Conservation (phyloP, 2,888 invertebrate genomes). For the Platycheirus rosarum region DNA sequence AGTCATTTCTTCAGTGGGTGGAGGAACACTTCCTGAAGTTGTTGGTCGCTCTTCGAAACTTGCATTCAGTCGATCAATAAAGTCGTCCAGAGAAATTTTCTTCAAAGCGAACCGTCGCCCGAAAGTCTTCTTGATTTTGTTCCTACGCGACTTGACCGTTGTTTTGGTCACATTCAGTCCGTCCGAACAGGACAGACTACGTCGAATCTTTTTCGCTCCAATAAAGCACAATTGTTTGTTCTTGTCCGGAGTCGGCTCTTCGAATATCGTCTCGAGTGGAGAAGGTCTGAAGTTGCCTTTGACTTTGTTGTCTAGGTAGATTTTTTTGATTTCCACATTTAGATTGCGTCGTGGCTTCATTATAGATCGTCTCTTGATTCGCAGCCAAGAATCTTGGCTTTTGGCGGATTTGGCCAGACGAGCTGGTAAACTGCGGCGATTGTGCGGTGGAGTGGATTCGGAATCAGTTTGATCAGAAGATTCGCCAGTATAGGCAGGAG, state of each 20-base stretch:
- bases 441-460: constrained; percentile 34
- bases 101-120: constrained; percentile 78
- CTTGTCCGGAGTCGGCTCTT: constrained; percentile 77
- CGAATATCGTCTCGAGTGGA: constrained; percentile 80
- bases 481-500: constrained; percentile 5
- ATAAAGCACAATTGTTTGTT: constrained; percentile 76
- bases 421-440: constrained; percentile 78
- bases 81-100: constrained; percentile 80
- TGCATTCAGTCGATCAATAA: constrained; percentile 79
- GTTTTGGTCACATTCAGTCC: constrained; percentile 79
- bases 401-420: constrained; percentile 77
- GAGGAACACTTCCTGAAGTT: constrained; percentile 12
- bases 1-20: constrained; percentile 42
- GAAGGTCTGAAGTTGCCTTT: constrained; percentile 79
- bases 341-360: constrained; percentile 76
- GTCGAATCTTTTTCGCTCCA: constrained; percentile 78
- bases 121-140: constrained; percentile 80
- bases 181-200: constrained; percentile 79
- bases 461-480: constrained; percentile 10
- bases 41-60: constrained; percentile 76
- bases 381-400: constrained; percentile 77
- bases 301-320: constrained; percentile 78
- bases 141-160: constrained; percentile 78
- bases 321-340: constrained; percentile 76
- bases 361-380: constrained; percentile 78